Evolutionary conservation across 2,797 vertebrate genomes (phyloP).

Genomic region (Loris lydekkerianus): DNA sequence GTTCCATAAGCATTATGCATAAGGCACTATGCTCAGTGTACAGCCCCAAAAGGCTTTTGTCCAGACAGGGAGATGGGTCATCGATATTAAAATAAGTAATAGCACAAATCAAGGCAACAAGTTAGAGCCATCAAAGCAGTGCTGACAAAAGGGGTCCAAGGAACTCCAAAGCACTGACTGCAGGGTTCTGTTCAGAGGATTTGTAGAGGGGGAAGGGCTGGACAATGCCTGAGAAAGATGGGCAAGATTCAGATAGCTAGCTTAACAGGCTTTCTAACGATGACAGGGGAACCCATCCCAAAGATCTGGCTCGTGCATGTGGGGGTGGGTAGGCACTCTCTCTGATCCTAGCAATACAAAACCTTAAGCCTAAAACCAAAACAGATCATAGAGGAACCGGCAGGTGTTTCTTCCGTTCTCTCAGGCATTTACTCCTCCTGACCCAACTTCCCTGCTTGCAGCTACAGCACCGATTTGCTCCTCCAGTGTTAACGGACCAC

Average conservation of each 20-base stretch:
- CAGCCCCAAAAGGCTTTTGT: background rate
- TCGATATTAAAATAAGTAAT: background rate
- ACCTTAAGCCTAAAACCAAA: background rate
- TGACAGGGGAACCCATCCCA: background rate
- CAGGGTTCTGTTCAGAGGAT: background rate
- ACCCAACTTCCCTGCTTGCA: background rate
- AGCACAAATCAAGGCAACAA: background rate
- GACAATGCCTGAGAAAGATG: background rate
- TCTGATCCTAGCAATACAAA: background rate
- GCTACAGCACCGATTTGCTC: background rate
- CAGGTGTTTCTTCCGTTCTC: background rate
- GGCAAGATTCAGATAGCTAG: background rate
- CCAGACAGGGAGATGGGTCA: background rate
- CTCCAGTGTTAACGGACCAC: background rate
- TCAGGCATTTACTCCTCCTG: background rate
- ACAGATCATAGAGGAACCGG: accelerated
- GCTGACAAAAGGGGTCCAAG: background rate
- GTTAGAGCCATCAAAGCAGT: too few species aligned
- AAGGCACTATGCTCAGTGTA: background rate
- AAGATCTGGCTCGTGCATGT: background rate
- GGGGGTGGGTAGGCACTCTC: background rate
- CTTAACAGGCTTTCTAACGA: background rate
- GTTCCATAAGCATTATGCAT: background rate
- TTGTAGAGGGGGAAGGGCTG: background rate
- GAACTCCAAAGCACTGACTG: background rate